Base-by-base conservation (phyloP, 2,113 vertebrate species). In the Cottus gobio region DNA sequence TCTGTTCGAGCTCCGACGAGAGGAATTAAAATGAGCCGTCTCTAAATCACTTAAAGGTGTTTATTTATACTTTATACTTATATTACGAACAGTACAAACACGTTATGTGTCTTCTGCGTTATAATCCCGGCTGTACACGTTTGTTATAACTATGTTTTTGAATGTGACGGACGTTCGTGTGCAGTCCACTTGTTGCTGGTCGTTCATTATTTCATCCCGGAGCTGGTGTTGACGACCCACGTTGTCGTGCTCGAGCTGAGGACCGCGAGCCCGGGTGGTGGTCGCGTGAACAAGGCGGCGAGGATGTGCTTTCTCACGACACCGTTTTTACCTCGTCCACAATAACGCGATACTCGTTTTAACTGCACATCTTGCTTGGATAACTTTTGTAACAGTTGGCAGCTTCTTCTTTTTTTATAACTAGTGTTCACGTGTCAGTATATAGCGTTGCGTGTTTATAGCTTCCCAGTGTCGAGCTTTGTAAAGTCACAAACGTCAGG, bases 131-230 rank as follows among this genome's bases (percentile, higher is more conserved):
- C 39, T 67, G 0, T 56, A 11, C 15, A 0, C 0, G 4, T n/a
- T 22, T 50, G 4, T 68, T 15, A 12, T 48, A 22, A 44, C n/a
- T 26, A 10, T 73, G 39, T 83, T 66, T 9, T 66, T 9, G 39
- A 78, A 36, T 36, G 37, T 69, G 84, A 75, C 30, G 62, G 46
- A 76, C 8, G 46, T 73, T 28, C 69, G 24, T 65, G 37, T 79
- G 60, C 28, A 8, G 66, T 83, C 80, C 89, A 92, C 92, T 94
- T 92, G 93, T 93, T 92, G 86, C 85, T 71, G 77, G 70, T 31
- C 88, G 88, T 91, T 89, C 82, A 87, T 87, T 71, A 83, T 7
- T 8, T 10, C 50, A n/a, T 44, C n/a, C 3, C 58, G 76, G 63
- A 72, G 54, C 13, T 24, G 22, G 68, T 76, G 71, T 72, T 75